Evolutionary conservation across 2,888 invertebrate species (phyloP).

Genomic region (Diarsia dahlii): DNA sequence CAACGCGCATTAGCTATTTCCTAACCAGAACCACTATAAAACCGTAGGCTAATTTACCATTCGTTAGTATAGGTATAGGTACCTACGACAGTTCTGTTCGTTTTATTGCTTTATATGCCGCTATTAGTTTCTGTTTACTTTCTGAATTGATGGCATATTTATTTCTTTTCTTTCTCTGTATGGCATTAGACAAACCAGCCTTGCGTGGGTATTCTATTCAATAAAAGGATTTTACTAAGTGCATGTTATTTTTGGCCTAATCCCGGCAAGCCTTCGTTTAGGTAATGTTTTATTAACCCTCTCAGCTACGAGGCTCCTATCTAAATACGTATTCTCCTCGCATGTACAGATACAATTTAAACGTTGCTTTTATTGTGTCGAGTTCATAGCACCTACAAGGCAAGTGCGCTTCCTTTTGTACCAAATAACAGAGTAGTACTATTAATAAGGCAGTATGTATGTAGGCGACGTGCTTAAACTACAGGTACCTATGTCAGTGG

Average conservation of each 20-base stretch:
- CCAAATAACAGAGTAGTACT: conserved; percentile 58
- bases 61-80: conserved; percentile 5
- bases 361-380: conserved; percentile 49
- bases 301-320: conserved; percentile 17
- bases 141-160: conserved; percentile 9
- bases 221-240: conserved; percentile 20
- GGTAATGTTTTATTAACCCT: conserved; percentile 31
- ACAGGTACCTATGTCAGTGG: conserved; percentile 60
- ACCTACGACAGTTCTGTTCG: conserved; percentile 11
- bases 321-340: conserved; percentile 24
- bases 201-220: conserved; percentile 5
- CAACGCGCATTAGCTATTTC: conserved; percentile 46
- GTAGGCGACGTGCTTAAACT: conserved; percentile 54
- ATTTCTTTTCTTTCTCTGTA: background rate
- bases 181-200: background rate
- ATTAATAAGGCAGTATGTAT: conserved; percentile 63
- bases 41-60: conserved; percentile 23
- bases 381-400: conserved; percentile 44
- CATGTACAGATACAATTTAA: conserved; percentile 22
- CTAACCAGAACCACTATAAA: conserved; percentile 53
- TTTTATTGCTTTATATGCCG: conserved; percentile 31
- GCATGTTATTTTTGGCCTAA: conserved; percentile 34
- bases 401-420: conserved; percentile 58
- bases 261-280: conserved; percentile 12
- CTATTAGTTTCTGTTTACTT: conserved; percentile 18